Conservation (phyloP, 2,888 invertebrate genomes). For the Fissipunctia ypsillon region DNA sequence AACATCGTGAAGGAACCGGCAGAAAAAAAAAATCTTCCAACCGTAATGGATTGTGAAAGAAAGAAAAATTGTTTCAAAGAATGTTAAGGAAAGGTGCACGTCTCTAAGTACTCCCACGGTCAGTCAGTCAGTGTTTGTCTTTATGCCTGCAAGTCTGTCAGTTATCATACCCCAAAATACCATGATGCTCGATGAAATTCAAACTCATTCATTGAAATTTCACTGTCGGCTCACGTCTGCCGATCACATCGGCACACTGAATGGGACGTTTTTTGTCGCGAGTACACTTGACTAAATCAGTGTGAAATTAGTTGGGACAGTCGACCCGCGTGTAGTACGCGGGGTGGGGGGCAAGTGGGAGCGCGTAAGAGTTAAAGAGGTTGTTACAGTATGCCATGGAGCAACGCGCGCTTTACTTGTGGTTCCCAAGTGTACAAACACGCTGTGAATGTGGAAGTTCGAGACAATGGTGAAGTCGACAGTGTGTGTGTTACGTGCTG, state of each 20-base stretch:
- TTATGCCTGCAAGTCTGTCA: too few relatives aligned
- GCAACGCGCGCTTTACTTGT: too few relatives aligned
- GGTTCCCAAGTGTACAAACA: too few relatives aligned
- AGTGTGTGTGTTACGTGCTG: too few relatives aligned
- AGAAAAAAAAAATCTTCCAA: background rate
- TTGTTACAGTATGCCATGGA: too few relatives aligned
- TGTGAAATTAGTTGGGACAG: conserved; percentile 79
- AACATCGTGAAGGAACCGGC: background rate
- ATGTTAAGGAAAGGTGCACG: background rate
- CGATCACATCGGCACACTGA: conserved; percentile 76
- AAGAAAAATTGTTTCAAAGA: background rate
- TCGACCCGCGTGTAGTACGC: conserved; percentile 67
- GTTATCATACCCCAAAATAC: conserved; percentile 32
- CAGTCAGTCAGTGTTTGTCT: too few relatives aligned
- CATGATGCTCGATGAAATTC: conserved; percentile 35
- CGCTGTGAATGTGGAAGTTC: too few relatives aligned
- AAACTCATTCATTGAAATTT: conserved; percentile 76
- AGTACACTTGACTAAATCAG: conserved; percentile 88
- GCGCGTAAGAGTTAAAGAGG: conserved; percentile 56
- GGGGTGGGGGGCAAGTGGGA: conserved; percentile 67
- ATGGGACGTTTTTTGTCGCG: conserved; percentile 85
- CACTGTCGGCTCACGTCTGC: conserved; percentile 69
- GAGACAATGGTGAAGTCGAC: too few relatives aligned
- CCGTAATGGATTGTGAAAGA: too few relatives aligned
- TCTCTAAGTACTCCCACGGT: background rate